Percentiles rank a stretch among this genome's conserved stretches.
These are phyloP conservation scores for Chirona hameri DNA, from an alignment of 2,888 invertebrate species.

Conservation along the genomic window DNA sequence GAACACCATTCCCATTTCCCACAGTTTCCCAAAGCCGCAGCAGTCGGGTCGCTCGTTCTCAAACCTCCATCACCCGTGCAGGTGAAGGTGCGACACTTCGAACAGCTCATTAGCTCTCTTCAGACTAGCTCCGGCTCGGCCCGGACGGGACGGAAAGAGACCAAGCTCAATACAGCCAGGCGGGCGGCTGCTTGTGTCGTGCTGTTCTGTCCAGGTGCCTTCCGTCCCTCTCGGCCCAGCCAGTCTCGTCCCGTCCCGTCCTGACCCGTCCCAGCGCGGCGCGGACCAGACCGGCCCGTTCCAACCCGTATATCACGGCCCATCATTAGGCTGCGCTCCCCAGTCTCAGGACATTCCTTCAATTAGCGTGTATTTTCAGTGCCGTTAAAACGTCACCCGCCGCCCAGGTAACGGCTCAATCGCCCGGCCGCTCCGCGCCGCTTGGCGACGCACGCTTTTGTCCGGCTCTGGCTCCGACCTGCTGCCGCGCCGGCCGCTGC, in stretches of 20 bases:
- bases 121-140: neutral
- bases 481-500: no score
- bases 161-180: no score
- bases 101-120: neutral
- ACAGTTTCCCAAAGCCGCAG: neutral
- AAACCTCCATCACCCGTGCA: neutral
- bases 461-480: no score
- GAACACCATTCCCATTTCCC: no score
- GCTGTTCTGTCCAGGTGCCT: neutral
- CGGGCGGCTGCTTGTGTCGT: neutral
- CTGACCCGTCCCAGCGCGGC: neutral
- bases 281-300: neutral
- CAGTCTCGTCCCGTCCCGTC: no score
- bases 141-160: neutral
- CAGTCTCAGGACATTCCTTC: neutral
- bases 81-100: neutral
- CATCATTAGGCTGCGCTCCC: neutral
- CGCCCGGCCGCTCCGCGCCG: neutral
- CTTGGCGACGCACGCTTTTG: no score
- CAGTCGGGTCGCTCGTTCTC: neutral
- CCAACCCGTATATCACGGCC: slow-evolving; percentile 5
- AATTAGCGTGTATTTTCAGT: neutral
- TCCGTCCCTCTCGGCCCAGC: neutral
- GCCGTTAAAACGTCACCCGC: slow-evolving; percentile 8
- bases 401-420: slow-evolving; percentile 1